These are phyloP conservation scores for Ligdia adustata DNA, from an alignment of 2,888 invertebrate genomes.

Conservation along the genomic window DNA sequence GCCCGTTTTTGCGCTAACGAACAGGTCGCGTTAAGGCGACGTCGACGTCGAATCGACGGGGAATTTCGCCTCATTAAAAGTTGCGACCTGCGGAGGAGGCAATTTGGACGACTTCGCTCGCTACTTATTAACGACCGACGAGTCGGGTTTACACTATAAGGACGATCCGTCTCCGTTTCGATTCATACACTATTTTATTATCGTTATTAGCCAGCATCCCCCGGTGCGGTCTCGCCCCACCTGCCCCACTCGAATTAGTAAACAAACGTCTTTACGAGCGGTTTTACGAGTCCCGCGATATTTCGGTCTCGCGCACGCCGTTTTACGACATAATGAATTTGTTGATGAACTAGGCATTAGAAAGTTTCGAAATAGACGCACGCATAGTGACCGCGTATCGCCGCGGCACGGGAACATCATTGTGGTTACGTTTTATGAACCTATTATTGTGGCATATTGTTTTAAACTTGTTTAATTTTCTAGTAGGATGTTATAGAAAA, in stretches of 20 bases:
- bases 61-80: conserved; percentile 84
- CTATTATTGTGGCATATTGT: conserved; percentile 39
- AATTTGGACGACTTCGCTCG: conserved; percentile 74
- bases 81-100: conserved; percentile 75
- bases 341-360: conserved; percentile 83
- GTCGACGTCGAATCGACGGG: conserved; percentile 71
- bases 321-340: conserved; percentile 84
- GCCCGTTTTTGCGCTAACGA: conserved; percentile 82
- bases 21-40: conserved; percentile 81
- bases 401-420: conserved; percentile 36
- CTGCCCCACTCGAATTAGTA: conserved; percentile 83
- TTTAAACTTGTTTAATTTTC: conserved; percentile 3
- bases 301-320: conserved; percentile 80
- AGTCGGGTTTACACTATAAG: conserved; percentile 67
- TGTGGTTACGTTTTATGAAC: conserved; percentile 43
- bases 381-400: conserved; percentile 68
- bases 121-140: conserved; percentile 69
- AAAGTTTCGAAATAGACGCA: conserved; percentile 81
- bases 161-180: conserved; percentile 30
- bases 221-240: conserved; percentile 67
- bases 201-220: conserved; percentile 77
- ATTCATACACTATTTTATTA: conserved; percentile 57
- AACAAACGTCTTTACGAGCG: conserved; percentile 84
- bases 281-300: conserved; percentile 82
- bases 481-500: too few relatives aligned